Evolutionary conservation across 2,888 invertebrate species (phyloP), one percentile per base, ranked within the genome.

Genomic region (Mesoligia furuncula): DNA sequence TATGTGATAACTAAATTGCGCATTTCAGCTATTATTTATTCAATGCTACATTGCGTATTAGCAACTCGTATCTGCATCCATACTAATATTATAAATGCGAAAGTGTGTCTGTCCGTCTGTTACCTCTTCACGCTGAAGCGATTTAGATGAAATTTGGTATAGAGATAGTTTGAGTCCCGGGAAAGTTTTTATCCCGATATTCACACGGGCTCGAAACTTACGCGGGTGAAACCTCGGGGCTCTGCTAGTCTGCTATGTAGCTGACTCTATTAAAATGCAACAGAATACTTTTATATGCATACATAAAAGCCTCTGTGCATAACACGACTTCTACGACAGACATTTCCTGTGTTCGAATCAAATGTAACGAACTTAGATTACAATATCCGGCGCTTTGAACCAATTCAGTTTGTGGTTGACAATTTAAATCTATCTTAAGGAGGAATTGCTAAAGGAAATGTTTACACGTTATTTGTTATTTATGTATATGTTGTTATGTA

Each of bases 351-450:
- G 45, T 61, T n/a, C 15, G 20, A 68, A 64, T 51, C n/a, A 36
- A 64, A 72, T 61, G 45, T 64, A 83, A 83, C 71, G 78, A 83
- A 72, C 51, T 64, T 61, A 70, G 45, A 77, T 77, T 77, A 64
- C 24, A 64, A 71, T 74, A 85, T 74, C 73, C 73, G 70, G 65
- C 36, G 48, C 31, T 71, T 71, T 73, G 59, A 72, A 83, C 57
- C 57, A 67, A 51, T 66, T 71, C 31, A 70, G 64, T 57, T 72
- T 36, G n/a, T 42, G 42, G 68, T 31, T 36, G 27, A n/a, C 79
- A 57, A 71, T 77, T 62, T 61, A 57, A 59, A 67, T 48, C n/a
- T 54, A n/a, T 36, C 45, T 61, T 54, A 45, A 42, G 39, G 13
- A 81, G 39, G 42, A 74, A 74, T 59, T 51, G n/a, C 2, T 27